These are phyloP conservation scores for Ambastaia sidthimunki DNA, from an alignment of 2,797 vertebrate species.

Conservation along the genomic window DNA sequence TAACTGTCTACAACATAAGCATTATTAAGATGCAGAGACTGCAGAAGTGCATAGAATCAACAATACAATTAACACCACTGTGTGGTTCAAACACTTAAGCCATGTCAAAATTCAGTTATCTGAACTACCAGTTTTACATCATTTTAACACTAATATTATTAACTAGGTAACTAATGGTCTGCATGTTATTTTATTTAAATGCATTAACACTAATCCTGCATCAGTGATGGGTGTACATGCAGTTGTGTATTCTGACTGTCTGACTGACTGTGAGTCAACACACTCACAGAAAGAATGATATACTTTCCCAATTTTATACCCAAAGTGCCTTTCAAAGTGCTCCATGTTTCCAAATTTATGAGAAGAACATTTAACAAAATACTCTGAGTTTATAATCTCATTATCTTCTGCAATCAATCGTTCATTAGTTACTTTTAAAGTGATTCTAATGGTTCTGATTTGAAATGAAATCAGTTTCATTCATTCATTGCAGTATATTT, in stretches of 20 bases:
- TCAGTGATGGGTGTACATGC: background rate
- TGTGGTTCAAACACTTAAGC: background rate
- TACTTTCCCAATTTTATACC: background rate
- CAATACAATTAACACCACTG: background rate
- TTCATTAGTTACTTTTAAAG: background rate
- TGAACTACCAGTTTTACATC: background rate
- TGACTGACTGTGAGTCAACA: background rate
- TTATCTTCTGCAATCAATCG: background rate
- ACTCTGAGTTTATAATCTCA: background rate
- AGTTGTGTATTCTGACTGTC: no score
- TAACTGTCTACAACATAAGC: background rate
- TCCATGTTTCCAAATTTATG: background rate
- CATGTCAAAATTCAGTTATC: background rate
- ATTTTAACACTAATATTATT: background rate
- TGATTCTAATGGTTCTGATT: background rate
- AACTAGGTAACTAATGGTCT: background rate
- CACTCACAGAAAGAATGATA: background rate
- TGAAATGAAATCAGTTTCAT: background rate
- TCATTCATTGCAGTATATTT: background rate
- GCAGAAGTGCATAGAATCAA: conserved; percentile 1
- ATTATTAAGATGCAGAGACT: background rate
- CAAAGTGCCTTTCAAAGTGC: background rate
- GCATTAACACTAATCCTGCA: background rate
- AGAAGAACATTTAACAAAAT: background rate
- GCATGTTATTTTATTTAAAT: background rate